Conservation (phyloP, 2,888 invertebrate species). For the Nemurella pictetii region DNA sequence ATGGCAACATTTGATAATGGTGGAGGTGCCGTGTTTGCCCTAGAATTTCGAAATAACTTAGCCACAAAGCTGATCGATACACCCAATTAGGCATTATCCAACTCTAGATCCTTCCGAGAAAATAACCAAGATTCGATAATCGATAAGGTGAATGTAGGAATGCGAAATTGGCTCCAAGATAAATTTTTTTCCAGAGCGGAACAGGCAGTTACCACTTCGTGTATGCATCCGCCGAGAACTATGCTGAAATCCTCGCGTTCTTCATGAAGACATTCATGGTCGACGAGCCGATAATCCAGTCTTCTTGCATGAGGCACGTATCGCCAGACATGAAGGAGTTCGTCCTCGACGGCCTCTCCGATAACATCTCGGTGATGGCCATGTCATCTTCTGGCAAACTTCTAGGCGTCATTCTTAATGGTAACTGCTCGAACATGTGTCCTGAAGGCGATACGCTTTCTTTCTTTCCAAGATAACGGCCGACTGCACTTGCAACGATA, state of each 20-base stretch:
- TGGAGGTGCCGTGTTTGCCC: background rate
- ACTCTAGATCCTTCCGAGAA: background rate
- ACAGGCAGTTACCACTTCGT: conserved; percentile 6
- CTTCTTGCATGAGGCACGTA: background rate
- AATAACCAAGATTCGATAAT: background rate
- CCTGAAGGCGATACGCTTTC: no score
- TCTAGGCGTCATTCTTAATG: conserved; percentile 35
- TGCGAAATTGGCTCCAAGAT: background rate
- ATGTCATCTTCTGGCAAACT: conserved; percentile 24
- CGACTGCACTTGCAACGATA: background rate
- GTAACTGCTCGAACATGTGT: conserved; percentile 7
- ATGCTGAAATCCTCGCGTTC: background rate
- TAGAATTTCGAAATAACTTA: no score
- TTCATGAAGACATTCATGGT: conserved; percentile 15
- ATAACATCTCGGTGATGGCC: conserved; percentile 36
- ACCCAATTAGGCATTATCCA: background rate
- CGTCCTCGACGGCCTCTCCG: conserved; percentile 32
- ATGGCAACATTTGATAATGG: background rate
- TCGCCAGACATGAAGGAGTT: conserved; percentile 35
- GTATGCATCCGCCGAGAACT: background rate
- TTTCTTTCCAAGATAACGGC: background rate
- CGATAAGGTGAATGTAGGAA: background rate
- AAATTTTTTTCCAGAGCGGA: background rate
- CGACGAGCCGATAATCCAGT: conserved; percentile 24
- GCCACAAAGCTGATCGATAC: background rate